These are phyloP conservation scores for Scomberomorus guttatus DNA, from an alignment of 2,797 vertebrate genomes.

Conservation along the genomic window DNA sequence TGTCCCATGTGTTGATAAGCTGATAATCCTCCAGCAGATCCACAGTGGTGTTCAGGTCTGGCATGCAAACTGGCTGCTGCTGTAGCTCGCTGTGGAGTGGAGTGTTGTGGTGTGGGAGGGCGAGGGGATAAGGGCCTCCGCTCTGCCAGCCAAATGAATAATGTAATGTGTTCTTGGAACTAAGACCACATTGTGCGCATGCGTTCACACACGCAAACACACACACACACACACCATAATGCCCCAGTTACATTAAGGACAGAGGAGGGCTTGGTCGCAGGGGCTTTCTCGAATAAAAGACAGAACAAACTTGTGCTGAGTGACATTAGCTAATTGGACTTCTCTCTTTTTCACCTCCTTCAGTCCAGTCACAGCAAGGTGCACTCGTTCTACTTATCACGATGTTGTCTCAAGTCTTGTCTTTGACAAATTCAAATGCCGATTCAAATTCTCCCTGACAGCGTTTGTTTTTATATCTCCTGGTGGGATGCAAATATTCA, in stretches of 20 bases:
- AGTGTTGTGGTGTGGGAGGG: constrained; percentile 75
- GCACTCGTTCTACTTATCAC: constrained; percentile 43
- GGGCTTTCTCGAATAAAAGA: constrained; percentile 31
- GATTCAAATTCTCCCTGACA: constrained; percentile 77
- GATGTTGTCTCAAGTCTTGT: constrained; percentile 59
- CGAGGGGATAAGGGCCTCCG: constrained; percentile 77
- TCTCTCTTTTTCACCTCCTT: constrained; percentile 10
- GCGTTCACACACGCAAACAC: constrained; percentile 47
- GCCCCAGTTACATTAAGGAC: constrained; percentile 75
- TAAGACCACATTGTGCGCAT: constrained; percentile 75
- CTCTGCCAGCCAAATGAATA: constrained; percentile 85
- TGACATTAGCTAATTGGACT: constrained; percentile 23
- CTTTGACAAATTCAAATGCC: constrained; percentile 81
- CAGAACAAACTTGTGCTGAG: constrained; percentile 46
- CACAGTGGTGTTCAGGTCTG: constrained; percentile 61
- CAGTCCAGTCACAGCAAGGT: constrained; percentile 1
- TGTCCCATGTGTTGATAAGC: constrained; percentile 64
- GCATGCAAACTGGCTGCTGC: constrained; percentile 76
- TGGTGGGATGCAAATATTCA: constrained; percentile 78
- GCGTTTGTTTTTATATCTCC: constrained; percentile 77
- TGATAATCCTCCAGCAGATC: constrained; percentile 71
- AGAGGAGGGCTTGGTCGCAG: constrained; percentile 46
- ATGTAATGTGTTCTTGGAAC: constrained; percentile 84
- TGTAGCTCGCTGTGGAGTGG: constrained; percentile 55
- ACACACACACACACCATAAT: constrained; percentile 61